Evolutionary conservation across 2,113 vertebrate species (phyloP).

Genomic region (Dicentrarchus labrax): DNA sequence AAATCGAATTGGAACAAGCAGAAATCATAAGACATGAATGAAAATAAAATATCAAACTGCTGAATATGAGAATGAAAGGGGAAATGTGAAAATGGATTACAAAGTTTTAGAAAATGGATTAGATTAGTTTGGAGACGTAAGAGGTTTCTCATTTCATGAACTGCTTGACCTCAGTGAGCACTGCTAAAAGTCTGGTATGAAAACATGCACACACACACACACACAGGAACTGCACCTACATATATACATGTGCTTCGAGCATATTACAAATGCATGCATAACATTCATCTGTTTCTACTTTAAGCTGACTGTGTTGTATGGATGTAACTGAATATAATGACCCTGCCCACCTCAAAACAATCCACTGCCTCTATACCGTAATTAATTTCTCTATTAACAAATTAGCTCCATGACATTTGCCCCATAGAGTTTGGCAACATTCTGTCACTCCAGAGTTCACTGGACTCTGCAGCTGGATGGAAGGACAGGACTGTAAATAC

Average conservation of each 20-base stretch:
- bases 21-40: constrained; percentile 20
- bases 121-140: constrained; percentile 17
- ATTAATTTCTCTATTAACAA: constrained; percentile 47
- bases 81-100: constrained; percentile 37
- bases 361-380: background rate
- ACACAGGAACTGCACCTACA: constrained; percentile 2
- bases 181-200: background rate
- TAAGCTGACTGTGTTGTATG: constrained; percentile 1
- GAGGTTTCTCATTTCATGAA: constrained; percentile 53
- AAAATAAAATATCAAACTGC: constrained; percentile 47
- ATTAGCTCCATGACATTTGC: constrained; percentile 20
- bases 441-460: background rate
- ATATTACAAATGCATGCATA: constrained; percentile 2
- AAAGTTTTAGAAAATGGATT: constrained; percentile 38
- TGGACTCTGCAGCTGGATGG: background rate
- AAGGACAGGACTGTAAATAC: too few relatives aligned
- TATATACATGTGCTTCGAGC: background rate
- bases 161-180: constrained; percentile 27
- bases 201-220: background rate
- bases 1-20: constrained; percentile 25
- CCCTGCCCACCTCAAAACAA: constrained; percentile 28
- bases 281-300: constrained; percentile 65
- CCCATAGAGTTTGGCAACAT: constrained; percentile 1
- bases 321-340: constrained; percentile 28
- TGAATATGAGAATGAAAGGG: constrained; percentile 14